phyloP scores from a whole-genome alignment of 2,888 invertebrate genomes.

The Sinodicranocentrus sp. region DNA sequence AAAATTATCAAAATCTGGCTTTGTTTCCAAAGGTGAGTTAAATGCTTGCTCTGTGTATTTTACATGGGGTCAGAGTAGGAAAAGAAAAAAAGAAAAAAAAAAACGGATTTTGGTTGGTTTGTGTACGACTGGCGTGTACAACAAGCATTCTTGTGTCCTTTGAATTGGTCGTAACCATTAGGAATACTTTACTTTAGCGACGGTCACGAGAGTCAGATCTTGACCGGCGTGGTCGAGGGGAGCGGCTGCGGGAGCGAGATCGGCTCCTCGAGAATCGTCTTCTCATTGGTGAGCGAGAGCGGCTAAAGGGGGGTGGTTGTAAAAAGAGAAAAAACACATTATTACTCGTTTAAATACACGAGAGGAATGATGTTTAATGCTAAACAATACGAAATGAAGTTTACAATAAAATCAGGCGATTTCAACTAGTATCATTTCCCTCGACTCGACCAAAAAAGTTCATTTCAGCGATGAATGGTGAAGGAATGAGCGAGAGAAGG shows the following conservation, averaged over 20 bases:
- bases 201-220: constrained; percentile 75
- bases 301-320: constrained; percentile 67
- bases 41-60: too few relatives aligned
- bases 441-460: constrained; percentile 30
- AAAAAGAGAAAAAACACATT: constrained; percentile 39
- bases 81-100: too few relatives aligned
- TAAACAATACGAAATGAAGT: constrained; percentile 43
- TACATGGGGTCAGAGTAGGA: too few relatives aligned
- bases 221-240: constrained; percentile 71
- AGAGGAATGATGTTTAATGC: background rate
- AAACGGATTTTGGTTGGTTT: too few relatives aligned
- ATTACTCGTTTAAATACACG: background rate
- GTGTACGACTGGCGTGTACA: too few relatives aligned
- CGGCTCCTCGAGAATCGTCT: constrained; percentile 75
- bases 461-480: constrained; percentile 32
- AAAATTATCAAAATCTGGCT: too few relatives aligned
- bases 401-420: constrained; percentile 41
- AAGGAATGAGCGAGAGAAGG: constrained; percentile 19
- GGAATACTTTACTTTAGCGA: constrained; percentile 64
- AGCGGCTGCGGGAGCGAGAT: constrained; percentile 74
- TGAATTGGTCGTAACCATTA: too few relatives aligned
- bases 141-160: too few relatives aligned
- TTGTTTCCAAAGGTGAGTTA: too few relatives aligned
- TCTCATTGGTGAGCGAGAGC: constrained; percentile 73
- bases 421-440: constrained; percentile 34